A percentile compares a stretch with the other conserved stretches of the same genome.
Evolutionary conservation across 2,888 invertebrate genomes (phyloP).

Genomic region (Elaeidobius kamerunicus): DNA sequence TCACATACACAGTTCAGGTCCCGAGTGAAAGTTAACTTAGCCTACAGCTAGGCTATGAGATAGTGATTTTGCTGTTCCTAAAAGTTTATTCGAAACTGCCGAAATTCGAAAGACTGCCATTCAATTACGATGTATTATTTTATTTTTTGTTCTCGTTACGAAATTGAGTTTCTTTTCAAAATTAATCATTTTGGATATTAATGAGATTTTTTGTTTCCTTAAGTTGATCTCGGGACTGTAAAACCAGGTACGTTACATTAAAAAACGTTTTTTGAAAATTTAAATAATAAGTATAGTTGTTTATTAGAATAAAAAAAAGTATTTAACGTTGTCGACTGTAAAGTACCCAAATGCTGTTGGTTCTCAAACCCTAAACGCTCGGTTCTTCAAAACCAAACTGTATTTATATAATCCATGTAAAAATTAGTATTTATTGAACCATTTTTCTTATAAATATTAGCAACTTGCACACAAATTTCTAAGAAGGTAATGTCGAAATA

Average conservation of each 20-base stretch:
- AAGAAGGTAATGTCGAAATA: too few relatives aligned
- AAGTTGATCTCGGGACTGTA: constrained; percentile 43
- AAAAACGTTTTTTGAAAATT: constrained; percentile 42
- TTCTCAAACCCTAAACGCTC: constrained; percentile 45
- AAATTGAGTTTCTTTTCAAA: constrained; percentile 45
- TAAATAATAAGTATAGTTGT: constrained; percentile 43
- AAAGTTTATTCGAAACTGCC: constrained; percentile 49
- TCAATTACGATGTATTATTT: constrained; percentile 46
- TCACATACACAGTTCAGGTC: constrained; percentile 39
- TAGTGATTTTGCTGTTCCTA: constrained; percentile 52
- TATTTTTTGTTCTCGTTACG: constrained; percentile 38
- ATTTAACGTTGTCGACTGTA: constrained; percentile 48
- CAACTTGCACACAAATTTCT: too few relatives aligned
- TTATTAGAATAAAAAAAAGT: constrained; percentile 42
- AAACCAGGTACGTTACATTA: constrained; percentile 45
- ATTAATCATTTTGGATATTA: constrained; percentile 49
- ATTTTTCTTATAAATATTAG: constrained; percentile 16
- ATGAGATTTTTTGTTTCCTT: constrained; percentile 35
- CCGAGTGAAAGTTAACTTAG: constrained; percentile 44
- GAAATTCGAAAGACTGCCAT: constrained; percentile 52
- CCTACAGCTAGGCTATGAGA: constrained; percentile 45
- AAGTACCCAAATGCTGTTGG: constrained; percentile 47
- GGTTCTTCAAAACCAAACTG: constrained; percentile 45
- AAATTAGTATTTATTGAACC: constrained; percentile 15
- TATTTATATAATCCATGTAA: constrained; percentile 35